These are phyloP conservation scores for Hephaestus fuliginosus DNA, from an alignment of 2,797 vertebrate genomes.

Conservation along the genomic window DNA sequence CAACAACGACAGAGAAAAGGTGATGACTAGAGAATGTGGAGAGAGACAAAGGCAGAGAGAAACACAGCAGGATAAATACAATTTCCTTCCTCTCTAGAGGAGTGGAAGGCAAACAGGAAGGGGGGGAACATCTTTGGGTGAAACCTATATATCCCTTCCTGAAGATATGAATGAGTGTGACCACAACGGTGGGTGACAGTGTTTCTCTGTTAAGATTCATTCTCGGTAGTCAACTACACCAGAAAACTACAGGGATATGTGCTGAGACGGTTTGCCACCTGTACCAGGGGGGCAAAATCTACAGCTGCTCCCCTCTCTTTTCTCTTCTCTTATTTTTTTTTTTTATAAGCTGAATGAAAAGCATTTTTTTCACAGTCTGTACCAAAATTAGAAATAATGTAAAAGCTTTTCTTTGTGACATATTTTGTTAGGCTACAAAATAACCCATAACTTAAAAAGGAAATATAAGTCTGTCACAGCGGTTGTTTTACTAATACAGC, in stretches of 20 bases:
- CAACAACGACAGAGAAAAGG: conserved; percentile 58
- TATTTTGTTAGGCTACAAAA: conserved; percentile 11
- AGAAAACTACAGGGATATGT: conserved; percentile 2
- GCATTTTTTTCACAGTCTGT: background rate
- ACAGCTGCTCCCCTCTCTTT: background rate
- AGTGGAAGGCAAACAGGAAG: conserved; percentile 9
- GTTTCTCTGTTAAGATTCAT: conserved; percentile 24
- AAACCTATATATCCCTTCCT: conserved; percentile 5
- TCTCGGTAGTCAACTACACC: conserved; percentile 17
- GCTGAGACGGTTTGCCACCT: conserved; percentile 26
- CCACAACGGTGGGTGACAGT: conserved; percentile 13
- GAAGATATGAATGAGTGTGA: conserved; percentile 53
- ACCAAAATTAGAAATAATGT: conserved; percentile 24
- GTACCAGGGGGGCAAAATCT: conserved; percentile 2
- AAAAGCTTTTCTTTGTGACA: conserved; percentile 18
- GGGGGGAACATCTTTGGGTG: conserved; percentile 24
- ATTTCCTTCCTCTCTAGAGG: conserved; percentile 45
- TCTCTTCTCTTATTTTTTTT: background rate
- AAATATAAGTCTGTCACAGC: conserved; percentile 8
- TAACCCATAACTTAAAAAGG: background rate
- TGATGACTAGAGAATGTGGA: conserved; percentile 62
- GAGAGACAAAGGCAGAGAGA: conserved; percentile 50
- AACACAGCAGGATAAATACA: conserved; percentile 33
- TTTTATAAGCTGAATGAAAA: conserved; percentile 14
- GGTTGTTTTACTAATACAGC: background rate